Percentiles rank a stretch among this genome's conserved stretches.
phyloP scores from a whole-genome alignment of 2,113 vertebrate genomes.

The Pituophis catenifer region DNA sequence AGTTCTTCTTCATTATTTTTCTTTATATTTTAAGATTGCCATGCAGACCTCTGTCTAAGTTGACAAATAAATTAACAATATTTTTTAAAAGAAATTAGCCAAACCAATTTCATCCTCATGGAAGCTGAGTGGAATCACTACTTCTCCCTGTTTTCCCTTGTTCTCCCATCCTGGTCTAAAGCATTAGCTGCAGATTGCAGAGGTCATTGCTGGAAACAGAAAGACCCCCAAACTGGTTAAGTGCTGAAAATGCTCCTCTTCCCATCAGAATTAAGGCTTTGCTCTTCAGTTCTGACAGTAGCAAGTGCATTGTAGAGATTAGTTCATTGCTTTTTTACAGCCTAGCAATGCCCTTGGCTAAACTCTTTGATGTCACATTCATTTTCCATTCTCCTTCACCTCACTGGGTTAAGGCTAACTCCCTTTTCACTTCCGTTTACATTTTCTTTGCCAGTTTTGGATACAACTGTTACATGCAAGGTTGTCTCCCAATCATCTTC shows the following conservation, averaged over 20 bases:
- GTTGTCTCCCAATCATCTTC: background rate
- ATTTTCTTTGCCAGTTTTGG: background rate
- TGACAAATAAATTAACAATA: background rate
- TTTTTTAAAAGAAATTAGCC: background rate
- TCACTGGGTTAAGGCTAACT: background rate
- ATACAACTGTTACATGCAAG: rapidly evolving
- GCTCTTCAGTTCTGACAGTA: background rate
- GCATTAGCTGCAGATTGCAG: background rate
- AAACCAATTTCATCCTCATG: background rate
- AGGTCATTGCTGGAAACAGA: background rate
- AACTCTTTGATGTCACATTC: conserved; percentile 4
- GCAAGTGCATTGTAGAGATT: background rate
- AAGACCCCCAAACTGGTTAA: background rate
- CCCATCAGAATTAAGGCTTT: background rate
- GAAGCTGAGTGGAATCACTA: background rate
- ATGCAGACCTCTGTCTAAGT: background rate
- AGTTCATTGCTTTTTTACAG: background rate
- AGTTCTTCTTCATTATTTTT: background rate
- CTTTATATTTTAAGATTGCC: background rate
- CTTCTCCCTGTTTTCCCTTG: background rate
- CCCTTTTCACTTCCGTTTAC: conserved; percentile 13
- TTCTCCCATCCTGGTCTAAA: background rate
- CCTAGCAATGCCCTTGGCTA: background rate
- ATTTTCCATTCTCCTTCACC: conserved; percentile 2
- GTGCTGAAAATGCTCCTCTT: background rate